Evolutionary conservation across 2,113 vertebrate species (phyloP), one percentile per base, ranked within the genome.

Genomic region (Arenaria interpres): DNA sequence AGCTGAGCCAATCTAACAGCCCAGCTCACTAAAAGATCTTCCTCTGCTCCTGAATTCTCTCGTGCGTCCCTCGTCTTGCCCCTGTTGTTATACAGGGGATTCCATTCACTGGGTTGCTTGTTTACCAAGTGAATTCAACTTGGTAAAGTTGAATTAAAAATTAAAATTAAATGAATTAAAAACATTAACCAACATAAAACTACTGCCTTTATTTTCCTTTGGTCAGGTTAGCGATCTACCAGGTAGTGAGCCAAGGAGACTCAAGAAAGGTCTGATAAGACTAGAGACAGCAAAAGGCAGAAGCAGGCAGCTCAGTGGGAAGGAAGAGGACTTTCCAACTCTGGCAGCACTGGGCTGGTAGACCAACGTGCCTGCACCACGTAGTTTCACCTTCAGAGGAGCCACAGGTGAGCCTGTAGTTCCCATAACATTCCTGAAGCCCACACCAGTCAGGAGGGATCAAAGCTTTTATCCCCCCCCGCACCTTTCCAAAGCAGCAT

Each of bases 241-340:
- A 74, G 73, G 69, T 8, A 46, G 71, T 14, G 64, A 89, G 73
- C 60, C 54, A 48, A 95, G 64, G 41, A 93, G 69, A 72, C 46
- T 81, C 60, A 15, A 54, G 95, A 87, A 57, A 89, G 80, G 30
- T 51, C 43, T 85, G 91, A 10, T 78, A 11, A 85, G 39, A 32
- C 45, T 68, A 73, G 73, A 92, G 81, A 87, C 66, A 96, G 93
- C 39, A 87, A 80, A 89, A 90, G 77, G 66, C 77, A 95, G 77
- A 96, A 95, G 82, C 66, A 56, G 4, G 24, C 73, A 89, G 77
- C 69, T 94, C 81, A 60, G 84, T 24, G 43, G 66, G 48, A 96
- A 88, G 66, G 66, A 72, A 89, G 35, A 93, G 78, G 63, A 81
- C 45, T 66, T 84, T 90, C 57, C 67, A 60, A 12, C 20, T 63